Base-by-base conservation (phyloP, 1,140 invertebrate species). In the Ceratina australensis region DNA sequence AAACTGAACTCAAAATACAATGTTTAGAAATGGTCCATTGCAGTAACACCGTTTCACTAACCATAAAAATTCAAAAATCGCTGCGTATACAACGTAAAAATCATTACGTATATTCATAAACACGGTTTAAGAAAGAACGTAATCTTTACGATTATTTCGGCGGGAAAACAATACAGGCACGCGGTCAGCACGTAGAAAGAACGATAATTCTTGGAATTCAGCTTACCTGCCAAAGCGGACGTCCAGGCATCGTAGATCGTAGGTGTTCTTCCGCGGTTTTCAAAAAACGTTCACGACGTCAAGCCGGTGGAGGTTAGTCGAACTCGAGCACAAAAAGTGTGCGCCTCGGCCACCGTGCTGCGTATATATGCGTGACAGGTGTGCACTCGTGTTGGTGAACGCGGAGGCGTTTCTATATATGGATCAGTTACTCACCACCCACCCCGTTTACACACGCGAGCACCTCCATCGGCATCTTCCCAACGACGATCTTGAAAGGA, bases 141-240 rank as follows among this genome's bases (percentile, higher is more conserved):
- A 28, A 7, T 15, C 12, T 10, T 16, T 26, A 0, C 49, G 49
- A n/a, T 15, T 72, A 5, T 33, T 52, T 49, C 33, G n/a, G 59
- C 47, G n/a, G 22, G 18, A 52, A 63, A 28, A 16, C 16, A 10
- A 5, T 20, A n/a, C 26, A 33, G 26, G 18, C 20, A 1, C 1
- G 10, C 22, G 13, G 7, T 20, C 3, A 22, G 5, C 20, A 18
- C 2, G 5, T 42, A 56, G 18, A 22, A 60, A 42, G 15, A 0
- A 54, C 16, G 20, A 33, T 10, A 52, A 20, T 60, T 33, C 22
- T 16, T 76, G 0, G 0, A 10, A 33, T 13, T 20, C 8, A 56
- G 0, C 87, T 90, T 86, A 91, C 90, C 85, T 91, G 90, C 90
- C 90, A 91, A 68, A 91, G 78, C 60, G 90, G 90, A 89, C 90